A percentile compares a stretch with the other conserved stretches of the same genome.
phyloP scores from a whole-genome alignment of 92 coral and sea anemone genomes.

The Siderastrea radians region DNA sequence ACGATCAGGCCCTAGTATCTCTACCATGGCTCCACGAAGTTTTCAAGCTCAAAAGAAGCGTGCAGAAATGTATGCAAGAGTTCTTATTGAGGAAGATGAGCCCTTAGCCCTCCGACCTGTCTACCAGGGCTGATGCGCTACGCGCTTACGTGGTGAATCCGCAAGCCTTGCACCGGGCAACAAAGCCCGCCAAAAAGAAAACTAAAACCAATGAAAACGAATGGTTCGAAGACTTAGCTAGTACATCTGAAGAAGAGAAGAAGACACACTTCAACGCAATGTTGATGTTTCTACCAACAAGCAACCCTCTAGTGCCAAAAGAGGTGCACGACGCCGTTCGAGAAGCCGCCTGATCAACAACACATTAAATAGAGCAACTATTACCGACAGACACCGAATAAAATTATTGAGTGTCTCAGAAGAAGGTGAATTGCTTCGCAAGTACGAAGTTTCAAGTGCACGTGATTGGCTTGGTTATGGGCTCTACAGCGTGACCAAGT shows the following conservation, averaged over 20 bases:
- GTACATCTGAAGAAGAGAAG: background rate
- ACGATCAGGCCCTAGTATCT: no score
- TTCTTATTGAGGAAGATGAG: background rate
- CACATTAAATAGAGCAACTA: conserved; percentile 7
- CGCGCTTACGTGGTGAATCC: background rate
- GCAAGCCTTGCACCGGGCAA: background rate
- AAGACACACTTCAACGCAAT: background rate
- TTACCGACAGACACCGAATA: background rate
- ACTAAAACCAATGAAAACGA: background rate
- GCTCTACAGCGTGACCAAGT: conserved; percentile 6
- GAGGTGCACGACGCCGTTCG: background rate
- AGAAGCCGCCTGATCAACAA: conserved; percentile 9
- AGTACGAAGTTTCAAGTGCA: conserved; percentile 11
- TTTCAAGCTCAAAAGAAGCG: conserved; percentile 24
- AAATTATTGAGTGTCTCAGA: conserved; percentile 5
- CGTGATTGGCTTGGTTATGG: conserved; percentile 30
- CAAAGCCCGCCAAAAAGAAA: background rate
- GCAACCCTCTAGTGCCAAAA: background rate
- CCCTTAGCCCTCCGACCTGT: background rate
- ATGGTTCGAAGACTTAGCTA: background rate
- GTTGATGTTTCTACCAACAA: background rate
- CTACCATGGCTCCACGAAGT: background rate
- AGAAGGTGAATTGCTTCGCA: background rate
- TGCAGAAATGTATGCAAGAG: background rate
- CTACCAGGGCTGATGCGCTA: background rate